phyloP scores from a whole-genome alignment of 2,797 vertebrate species.

The Cheirogaleus major region DNA sequence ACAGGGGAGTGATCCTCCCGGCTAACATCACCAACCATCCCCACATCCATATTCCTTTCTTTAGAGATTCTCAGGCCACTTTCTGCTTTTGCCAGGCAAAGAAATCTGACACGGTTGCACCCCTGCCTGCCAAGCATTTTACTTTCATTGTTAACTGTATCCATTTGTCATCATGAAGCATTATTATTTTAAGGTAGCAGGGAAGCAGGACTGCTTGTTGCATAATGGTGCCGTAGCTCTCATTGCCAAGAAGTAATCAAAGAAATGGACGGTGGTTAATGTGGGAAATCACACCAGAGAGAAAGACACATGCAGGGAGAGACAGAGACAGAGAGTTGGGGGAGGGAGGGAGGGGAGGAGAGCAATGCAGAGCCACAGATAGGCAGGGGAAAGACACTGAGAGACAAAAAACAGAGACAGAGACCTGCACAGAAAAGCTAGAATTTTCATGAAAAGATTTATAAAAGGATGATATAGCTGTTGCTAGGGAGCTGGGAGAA shows the following conservation, averaged over 20 bases:
- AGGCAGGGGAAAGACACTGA: background rate
- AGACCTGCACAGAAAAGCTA: background rate
- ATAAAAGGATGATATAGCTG: conserved; percentile 37
- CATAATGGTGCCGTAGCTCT: conserved; percentile 45
- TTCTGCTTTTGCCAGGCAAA: conserved; percentile 40
- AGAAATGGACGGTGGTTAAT: conserved; percentile 57
- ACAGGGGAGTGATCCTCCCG: background rate
- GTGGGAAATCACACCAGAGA: conserved; percentile 60
- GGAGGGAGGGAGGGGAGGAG: background rate
- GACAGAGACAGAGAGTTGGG: background rate
- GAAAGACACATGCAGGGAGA: conserved; percentile 41
- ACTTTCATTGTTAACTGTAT: conserved; percentile 66
- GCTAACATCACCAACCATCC: background rate
- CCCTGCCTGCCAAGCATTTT: conserved; percentile 70
- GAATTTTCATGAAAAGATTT: conserved; percentile 50
- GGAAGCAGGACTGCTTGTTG: conserved; percentile 41
- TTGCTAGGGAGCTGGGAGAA: conserved; percentile 61
- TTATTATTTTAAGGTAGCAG: conserved; percentile 74
- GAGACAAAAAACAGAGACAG: conserved; percentile 10
- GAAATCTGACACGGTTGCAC: conserved; percentile 57
- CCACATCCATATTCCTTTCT: background rate
- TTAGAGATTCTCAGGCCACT: conserved; percentile 23
- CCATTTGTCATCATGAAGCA: conserved; percentile 70
- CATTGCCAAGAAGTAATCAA: conserved; percentile 64
- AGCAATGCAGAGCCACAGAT: background rate